Conservation (phyloP, 2,113 vertebrate species). For the Pteruthius melanotis region DNA sequence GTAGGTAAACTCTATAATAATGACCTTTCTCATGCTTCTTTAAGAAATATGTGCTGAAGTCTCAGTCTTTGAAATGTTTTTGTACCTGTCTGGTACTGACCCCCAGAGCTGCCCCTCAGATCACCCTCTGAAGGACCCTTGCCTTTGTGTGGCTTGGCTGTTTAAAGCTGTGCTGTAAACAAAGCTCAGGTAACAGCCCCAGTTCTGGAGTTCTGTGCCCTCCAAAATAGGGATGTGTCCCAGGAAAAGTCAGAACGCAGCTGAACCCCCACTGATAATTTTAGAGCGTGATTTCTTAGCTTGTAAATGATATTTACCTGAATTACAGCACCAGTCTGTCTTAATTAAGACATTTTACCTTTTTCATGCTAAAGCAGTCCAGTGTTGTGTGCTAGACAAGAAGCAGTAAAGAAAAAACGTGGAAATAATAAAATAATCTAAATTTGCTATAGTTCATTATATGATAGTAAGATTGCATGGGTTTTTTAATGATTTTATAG, state of each 20-base stretch:
- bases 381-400: background rate
- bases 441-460: background rate
- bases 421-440: background rate
- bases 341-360: background rate
- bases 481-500: background rate
- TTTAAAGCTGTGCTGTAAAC: background rate
- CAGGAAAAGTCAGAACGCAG: background rate
- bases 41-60: background rate
- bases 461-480: background rate
- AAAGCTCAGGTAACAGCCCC: background rate
- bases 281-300: background rate
- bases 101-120: background rate
- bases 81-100: background rate
- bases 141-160: rapidly evolving
- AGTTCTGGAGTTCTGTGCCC: background rate
- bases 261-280: background rate
- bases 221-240: background rate
- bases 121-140: background rate
- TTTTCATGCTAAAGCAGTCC: background rate
- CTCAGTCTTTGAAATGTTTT: background rate
- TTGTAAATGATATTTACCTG: background rate
- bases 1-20: background rate
- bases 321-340: background rate
- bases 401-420: background rate
- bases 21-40: background rate